Evolutionary conservation across 2,888 invertebrate genomes (phyloP), one percentile per base, ranked within the genome.

Genomic region (Chloroclystis v-ata): DNA sequence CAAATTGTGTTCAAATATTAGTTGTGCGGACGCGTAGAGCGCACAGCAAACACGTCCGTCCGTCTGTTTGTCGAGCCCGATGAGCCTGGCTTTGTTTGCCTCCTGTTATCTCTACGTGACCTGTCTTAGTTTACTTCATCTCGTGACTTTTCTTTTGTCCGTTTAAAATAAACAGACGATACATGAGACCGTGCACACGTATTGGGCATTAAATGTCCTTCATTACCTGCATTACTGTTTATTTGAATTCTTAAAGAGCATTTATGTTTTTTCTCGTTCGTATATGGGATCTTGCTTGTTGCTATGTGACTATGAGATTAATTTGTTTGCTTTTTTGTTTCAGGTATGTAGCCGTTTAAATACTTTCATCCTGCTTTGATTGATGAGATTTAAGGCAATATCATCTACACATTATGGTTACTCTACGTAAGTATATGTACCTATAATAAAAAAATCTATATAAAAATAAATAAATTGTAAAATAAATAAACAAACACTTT

Each of bases 1-100:
- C 77, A 83, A 85, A 85, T 86, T 84, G 78, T 78, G 74, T 63
- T 76, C 71, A 81, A 86, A 85, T 83, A 83, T 86, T 86, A 58
- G 72, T 67, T 47, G 37, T 60, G 65, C 61, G 75, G 70, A 67
- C 71, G 60, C 69, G 72, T 74, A 72, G 69, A 78, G 79, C 79
- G 70, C 69, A 67, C 59, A 53, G 72, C 72, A 85, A 82, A 85
- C 78, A 82, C 52, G 64, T 60, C 59, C 65, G 65, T 53, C 64
- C 65, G 72, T 62, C 56, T 82, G 75, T 85, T 84, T 85, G 80
- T 55, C 37, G 65, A 72, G 72, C 61, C 73, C 78, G 72, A 79
- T 67, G 78, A 81, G 79, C 39, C 63, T 54, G 61, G 65, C 58
- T 63, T 45, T 66, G 74, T 74, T 72, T 78, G 68, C 69, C 52